Evolutionary conservation across 2,797 vertebrate genomes (phyloP).

Genomic region (Cheracebus regulus): DNA sequence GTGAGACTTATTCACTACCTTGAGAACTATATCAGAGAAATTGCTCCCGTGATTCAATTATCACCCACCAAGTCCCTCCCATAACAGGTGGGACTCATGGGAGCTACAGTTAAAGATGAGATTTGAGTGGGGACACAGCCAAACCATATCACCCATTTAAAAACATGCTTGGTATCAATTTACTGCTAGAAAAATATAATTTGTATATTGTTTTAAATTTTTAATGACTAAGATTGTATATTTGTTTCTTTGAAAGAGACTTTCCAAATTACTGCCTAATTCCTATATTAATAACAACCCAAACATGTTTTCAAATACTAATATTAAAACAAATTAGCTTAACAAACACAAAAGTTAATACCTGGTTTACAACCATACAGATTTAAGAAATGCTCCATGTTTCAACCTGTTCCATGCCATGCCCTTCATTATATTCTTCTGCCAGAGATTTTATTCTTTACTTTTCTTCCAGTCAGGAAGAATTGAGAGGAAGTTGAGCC

Average conservation of each 20-base stretch:
- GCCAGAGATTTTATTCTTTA: background rate
- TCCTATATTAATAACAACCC: background rate
- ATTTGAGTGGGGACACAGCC: background rate
- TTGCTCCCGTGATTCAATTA: background rate
- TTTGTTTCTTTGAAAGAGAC: background rate
- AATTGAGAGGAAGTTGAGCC: background rate
- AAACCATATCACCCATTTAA: background rate
- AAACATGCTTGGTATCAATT: background rate
- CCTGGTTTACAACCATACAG: background rate
- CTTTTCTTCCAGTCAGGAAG: background rate
- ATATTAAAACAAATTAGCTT: constrained; percentile 11
- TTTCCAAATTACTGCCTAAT: background rate
- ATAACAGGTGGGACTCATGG: background rate
- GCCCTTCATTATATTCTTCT: background rate
- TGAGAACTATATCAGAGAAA: background rate
- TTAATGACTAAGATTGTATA: background rate
- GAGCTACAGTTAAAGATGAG: background rate
- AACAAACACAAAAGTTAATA: background rate
- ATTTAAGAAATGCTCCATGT: background rate
- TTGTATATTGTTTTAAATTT: background rate
- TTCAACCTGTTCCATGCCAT: background rate
- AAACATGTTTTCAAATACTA: constrained; percentile 6
- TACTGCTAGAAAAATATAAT: background rate
- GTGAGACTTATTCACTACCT: background rate
- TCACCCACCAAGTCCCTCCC: background rate